Conservation (phyloP, 2,888 invertebrate species). For the Lasioglossum oenotherae region DNA sequence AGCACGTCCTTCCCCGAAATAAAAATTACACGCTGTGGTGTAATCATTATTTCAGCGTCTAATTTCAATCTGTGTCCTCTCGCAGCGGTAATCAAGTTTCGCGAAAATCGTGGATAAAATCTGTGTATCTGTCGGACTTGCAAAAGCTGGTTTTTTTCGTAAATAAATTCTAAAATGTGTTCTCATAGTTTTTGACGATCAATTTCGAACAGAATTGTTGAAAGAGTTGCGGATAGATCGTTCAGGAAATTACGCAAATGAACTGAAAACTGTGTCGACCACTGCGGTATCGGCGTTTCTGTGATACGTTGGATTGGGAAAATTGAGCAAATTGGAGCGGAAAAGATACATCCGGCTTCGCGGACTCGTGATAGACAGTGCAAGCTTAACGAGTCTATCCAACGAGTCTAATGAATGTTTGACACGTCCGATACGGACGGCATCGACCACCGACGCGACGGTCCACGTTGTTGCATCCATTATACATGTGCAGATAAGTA, state of each 20-base stretch:
- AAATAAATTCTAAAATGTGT: neutral
- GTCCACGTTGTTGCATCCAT: neutral
- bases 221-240: too few species aligned
- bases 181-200: neutral
- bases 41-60: neutral
- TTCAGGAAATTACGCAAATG: neutral
- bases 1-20: neutral
- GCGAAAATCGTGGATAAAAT: neutral
- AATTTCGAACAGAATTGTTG: too few species aligned
- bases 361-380: neutral
- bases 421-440: neutral
- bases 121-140: neutral
- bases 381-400: neutral
- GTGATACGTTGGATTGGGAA: neutral
- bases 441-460: neutral
- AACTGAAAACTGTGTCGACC: neutral
- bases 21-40: neutral
- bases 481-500: neutral
- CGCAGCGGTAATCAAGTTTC: neutral
- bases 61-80: neutral
- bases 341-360: neutral
- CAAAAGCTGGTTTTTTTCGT: neutral
- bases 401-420: neutral
- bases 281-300: neutral
- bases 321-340: neutral